Evolutionary conservation across 2,113 vertebrate species (phyloP), one percentile per base, ranked within the genome.

Genomic region (Corvus cornix): DNA sequence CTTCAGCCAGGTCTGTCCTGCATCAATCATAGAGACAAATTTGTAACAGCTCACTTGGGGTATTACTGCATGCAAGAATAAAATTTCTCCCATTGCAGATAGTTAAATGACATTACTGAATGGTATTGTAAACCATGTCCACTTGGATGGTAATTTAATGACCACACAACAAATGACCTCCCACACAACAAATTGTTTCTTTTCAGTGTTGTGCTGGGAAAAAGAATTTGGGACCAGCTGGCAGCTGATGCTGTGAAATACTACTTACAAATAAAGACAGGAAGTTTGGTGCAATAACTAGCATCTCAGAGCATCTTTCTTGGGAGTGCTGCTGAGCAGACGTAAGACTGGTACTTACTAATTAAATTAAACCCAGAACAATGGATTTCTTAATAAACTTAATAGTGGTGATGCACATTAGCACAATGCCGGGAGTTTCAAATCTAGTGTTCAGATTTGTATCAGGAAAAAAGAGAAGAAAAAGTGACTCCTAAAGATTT

Each of bases 301-400:
- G 53, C 78, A 93, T 96, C 92, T 82, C 80, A 83, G 49, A 97
- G 88, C 82, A 86, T 91, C 86, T 82, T 96, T 95, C 96, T 87
- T 85, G 92, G 93, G 92, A 94, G 78, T 74, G 89, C 86, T 93
- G 84, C 80, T 95, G 81, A 97, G 81, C 96, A 97, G 95, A 96
- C 96, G 94, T 95, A 97, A 90, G 91, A 94, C 90, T 73, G 46
- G 51, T 96, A 95, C 89, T 96, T 97, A 95, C 96, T 97, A 97
- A 97, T 98, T 97, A 97, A 97, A 97, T 96, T 97, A 96, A 96
- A 93, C 64, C 67, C 69, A 90, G 55, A 79, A 93, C 97, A 97
- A 95, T n/a, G 77, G 93, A 80, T 95, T 83, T 91, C 87, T 89
- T 64, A 93, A 87, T 91, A 80, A 92, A 89, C 56, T 95, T 96